A percentile compares a stretch with the other conserved stretches of the same genome.
These are phyloP conservation scores for Scolopax mira DNA, from an alignment of 2,113 vertebrate genomes.

Conservation along the genomic window DNA sequence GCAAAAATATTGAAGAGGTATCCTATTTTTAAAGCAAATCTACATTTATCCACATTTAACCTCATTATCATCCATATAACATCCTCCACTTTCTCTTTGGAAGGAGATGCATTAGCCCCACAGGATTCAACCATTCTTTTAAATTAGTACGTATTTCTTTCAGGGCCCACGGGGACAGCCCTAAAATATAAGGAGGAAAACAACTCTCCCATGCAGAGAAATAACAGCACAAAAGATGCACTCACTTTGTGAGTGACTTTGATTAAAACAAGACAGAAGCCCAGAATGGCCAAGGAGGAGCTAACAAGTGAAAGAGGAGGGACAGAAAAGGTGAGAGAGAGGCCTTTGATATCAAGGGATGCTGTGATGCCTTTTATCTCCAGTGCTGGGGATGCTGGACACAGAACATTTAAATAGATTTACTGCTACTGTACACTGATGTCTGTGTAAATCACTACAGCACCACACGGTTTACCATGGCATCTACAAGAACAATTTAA, in stretches of 20 bases:
- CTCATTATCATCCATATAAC: background rate
- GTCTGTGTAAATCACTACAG: background rate
- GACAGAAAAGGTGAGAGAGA: background rate
- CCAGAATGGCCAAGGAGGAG: background rate
- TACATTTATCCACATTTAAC: background rate
- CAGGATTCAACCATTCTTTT: background rate
- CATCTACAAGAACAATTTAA: background rate
- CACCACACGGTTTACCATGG: background rate
- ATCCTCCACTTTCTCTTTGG: background rate
- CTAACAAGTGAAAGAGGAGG: background rate
- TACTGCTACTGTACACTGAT: background rate
- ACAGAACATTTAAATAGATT: background rate
- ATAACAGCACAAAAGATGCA: background rate
- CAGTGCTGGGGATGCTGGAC: background rate
- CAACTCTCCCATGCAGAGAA: background rate
- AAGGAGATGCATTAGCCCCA: background rate
- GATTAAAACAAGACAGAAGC: background rate
- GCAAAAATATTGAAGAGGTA: background rate
- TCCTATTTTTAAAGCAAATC: background rate
- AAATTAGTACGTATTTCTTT: background rate
- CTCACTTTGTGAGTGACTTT: background rate
- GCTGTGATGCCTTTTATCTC: background rate
- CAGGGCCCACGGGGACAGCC: background rate
- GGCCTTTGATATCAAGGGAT: background rate
- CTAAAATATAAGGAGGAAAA: background rate